Evolutionary conservation across 2,888 invertebrate genomes (phyloP).

Genomic region (Meghimatium bilineatum): DNA sequence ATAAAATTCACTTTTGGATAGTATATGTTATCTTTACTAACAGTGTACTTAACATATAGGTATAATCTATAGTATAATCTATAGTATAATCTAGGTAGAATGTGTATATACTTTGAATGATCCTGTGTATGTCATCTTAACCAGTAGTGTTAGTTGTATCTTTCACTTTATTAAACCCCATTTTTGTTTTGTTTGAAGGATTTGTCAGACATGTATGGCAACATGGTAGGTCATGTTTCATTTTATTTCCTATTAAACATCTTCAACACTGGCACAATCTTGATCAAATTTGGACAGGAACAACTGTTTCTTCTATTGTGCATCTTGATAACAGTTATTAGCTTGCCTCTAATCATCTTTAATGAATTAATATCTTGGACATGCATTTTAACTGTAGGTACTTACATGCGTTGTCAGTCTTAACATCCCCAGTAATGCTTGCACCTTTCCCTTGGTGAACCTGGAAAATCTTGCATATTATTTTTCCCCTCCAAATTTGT

Average conservation of each 20-base stretch:
- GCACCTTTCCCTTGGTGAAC: background rate
- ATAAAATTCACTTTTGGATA: too few species aligned
- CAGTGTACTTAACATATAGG: too few species aligned
- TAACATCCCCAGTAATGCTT: background rate
- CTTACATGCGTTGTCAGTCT: background rate
- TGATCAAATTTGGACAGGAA: background rate
- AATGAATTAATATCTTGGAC: background rate
- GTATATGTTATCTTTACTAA: too few species aligned
- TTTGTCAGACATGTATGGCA: slow-evolving; percentile 47
- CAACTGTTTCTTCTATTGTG: background rate
- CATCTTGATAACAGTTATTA: background rate
- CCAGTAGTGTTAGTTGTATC: background rate
- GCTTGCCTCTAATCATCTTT: background rate
- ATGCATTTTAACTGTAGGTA: background rate
- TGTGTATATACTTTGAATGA: too few species aligned
- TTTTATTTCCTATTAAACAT: slow-evolving; percentile 15
- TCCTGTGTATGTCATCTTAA: too few species aligned
- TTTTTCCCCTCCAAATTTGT: background rate
- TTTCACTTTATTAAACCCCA: background rate
- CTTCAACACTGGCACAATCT: slow-evolving; percentile 5
- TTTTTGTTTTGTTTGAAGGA: slow-evolving; percentile 38
- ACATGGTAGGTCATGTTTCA: slow-evolving; percentile 43
- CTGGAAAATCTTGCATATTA: background rate
- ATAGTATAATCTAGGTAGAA: too few species aligned
- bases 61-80: too few species aligned